Conservation (phyloP, 2,797 vertebrate species). For the Ctenopoma multispine region DNA sequence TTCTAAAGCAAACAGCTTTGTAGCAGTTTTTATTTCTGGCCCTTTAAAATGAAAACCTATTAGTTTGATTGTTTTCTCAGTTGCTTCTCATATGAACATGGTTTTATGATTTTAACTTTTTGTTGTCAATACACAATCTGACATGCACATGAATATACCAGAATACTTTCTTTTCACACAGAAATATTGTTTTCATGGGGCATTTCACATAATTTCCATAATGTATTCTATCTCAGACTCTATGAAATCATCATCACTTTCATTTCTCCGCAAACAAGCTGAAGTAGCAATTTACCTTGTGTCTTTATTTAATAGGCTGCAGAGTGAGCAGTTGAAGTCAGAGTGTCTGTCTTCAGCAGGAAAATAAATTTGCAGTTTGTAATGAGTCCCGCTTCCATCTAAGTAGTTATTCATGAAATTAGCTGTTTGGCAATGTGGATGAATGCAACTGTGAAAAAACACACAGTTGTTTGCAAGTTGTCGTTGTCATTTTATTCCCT, state of each 20-base stretch:
- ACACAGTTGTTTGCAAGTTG: constrained; percentile 34
- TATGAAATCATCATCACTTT: constrained; percentile 67
- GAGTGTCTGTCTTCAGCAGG: constrained; percentile 51
- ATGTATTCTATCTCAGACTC: constrained; percentile 47
- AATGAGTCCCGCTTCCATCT: constrained; percentile 63
- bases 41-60: constrained; percentile 48
- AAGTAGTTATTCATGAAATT: constrained; percentile 59
- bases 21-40: constrained; percentile 44
- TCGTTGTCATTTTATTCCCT: constrained; percentile 3
- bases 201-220: constrained; percentile 52
- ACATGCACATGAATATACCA: constrained; percentile 12
- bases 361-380: constrained; percentile 71
- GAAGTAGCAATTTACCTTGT: constrained; percentile 62
- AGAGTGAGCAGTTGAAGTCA: constrained; percentile 48
- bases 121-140: background rate
- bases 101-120: background rate
- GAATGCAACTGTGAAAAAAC: constrained; percentile 21
- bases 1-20: constrained; percentile 70
- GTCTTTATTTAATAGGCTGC: constrained; percentile 70
- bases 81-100: background rate
- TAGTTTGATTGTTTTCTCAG: constrained; percentile 29
- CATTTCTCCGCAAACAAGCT: constrained; percentile 61
- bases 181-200: constrained; percentile 11
- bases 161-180: constrained; percentile 1
- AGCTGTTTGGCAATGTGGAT: constrained; percentile 33